Percentiles rank a stretch among this genome's conserved stretches.
Evolutionary conservation across 2,888 invertebrate species (phyloP).

Genomic region (Trachelus stipa): DNA sequence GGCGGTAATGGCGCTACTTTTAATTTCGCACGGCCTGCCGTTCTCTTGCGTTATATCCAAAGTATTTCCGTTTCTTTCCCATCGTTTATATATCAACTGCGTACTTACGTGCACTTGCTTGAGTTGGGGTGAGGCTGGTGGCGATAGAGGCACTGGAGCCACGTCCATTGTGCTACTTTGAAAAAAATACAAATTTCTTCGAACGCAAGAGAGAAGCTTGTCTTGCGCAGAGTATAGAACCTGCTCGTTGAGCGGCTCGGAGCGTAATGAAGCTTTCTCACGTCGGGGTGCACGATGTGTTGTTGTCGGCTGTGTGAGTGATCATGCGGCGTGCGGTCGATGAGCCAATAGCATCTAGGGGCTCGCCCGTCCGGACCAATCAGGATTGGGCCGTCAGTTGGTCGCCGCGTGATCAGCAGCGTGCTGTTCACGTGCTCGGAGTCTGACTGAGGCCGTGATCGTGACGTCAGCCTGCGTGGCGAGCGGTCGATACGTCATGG

Average conservation of each 20-base stretch:
- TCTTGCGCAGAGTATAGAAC: conserved; percentile 19
- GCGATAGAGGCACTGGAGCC: conserved; percentile 52
- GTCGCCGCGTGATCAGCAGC: conserved; percentile 80
- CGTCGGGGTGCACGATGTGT: conserved; percentile 52
- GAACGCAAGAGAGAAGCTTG: not conserved
- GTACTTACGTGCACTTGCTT: conserved; percentile 53
- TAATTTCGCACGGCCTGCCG: not conserved
- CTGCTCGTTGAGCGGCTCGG: conserved; percentile 46
- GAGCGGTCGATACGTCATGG: conserved; percentile 72
- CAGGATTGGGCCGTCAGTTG: conserved; percentile 74
- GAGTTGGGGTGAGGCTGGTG: conserved; percentile 62
- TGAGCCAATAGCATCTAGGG: conserved; percentile 75
- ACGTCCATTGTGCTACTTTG: conserved; percentile 42
- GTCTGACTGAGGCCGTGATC: conserved; percentile 80
- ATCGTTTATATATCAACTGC: not conserved
- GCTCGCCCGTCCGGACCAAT: conserved; percentile 80
- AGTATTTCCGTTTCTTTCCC: not conserved
- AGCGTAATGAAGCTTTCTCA: conserved; percentile 60
- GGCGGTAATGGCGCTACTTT: conserved; percentile 8
- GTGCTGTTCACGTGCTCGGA: conserved; percentile 87
- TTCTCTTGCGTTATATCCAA: not conserved
- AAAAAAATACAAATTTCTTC: conserved; percentile 9
- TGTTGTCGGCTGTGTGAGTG: conserved; percentile 68
- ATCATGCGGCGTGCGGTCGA: conserved; percentile 61
- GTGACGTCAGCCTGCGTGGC: conserved; percentile 69